These are phyloP conservation scores for Imbricaverruca yamaguchii DNA, from an alignment of 2,888 invertebrate genomes.

Conservation along the genomic window DNA sequence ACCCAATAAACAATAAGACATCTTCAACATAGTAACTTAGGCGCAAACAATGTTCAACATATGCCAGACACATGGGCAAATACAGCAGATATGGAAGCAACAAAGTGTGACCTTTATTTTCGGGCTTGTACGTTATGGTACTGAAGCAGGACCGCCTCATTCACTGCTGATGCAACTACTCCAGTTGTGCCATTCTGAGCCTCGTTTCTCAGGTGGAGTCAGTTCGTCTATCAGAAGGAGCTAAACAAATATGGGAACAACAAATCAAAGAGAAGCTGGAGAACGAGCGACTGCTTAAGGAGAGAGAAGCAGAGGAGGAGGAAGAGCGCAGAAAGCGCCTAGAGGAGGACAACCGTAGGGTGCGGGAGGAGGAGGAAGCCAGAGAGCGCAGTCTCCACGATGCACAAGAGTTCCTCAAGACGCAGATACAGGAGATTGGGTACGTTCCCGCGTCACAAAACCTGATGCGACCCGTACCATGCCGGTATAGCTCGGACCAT, in stretches of 20 bases:
- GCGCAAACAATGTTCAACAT: no score
- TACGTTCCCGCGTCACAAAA: not conserved
- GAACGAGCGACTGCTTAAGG: not conserved
- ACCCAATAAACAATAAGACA: no score
- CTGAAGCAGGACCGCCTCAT: no score
- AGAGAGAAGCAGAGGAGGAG: not conserved
- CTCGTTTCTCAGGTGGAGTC: not conserved
- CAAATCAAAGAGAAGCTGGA: not conserved
- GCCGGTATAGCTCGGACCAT: no score
- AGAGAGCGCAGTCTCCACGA: conserved; percentile 18
- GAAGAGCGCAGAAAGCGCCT: not conserved
- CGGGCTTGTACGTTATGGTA: no score
- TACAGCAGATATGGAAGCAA: no score
- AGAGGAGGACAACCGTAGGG: not conserved
- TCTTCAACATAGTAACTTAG: no score
- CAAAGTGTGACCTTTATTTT: no score
- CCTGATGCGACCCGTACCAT: no score
- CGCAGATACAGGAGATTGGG: not conserved
- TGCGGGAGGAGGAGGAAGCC: not conserved
- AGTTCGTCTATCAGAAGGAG: not conserved
- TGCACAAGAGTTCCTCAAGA: not conserved
- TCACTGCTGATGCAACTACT: no score
- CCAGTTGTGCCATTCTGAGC: no score
- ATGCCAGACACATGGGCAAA: no score
- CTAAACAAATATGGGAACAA: not conserved